Percentiles rank a stretch among this genome's conserved stretches.
Evolutionary conservation across 2,113 vertebrate species (phyloP).

Genomic region (Grallaria varia): DNA sequence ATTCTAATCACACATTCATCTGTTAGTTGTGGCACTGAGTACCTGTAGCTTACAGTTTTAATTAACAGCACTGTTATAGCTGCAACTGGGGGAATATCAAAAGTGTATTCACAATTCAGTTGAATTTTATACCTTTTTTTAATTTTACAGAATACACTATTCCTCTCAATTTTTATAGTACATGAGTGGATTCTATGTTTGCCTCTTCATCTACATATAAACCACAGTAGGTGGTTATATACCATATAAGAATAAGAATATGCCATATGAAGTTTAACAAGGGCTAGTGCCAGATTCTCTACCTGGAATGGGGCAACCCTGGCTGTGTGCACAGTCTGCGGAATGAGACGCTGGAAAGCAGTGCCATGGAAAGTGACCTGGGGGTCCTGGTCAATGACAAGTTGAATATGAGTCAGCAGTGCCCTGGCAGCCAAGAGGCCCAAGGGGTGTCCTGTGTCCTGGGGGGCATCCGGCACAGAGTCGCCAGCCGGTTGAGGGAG

Average conservation of each 20-base stretch:
- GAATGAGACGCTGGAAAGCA: background rate
- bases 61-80: constrained; percentile 6
- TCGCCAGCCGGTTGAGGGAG: fast-evolving
- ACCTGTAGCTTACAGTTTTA: constrained; percentile 41
- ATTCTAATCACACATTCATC: constrained; percentile 50
- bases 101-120: background rate
- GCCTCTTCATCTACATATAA: background rate
- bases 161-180: background rate
- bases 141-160: background rate
- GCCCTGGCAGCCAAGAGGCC: background rate
- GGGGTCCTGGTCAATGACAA: fast-evolving
- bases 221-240: background rate
- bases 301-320: background rate
- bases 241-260: background rate
- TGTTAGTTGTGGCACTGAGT: background rate
- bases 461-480: background rate
- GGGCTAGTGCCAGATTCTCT: background rate
- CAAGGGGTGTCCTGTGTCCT: fast-evolving
- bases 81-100: constrained; percentile 28
- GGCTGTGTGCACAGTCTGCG: background rate
- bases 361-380: no score
- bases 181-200: background rate
- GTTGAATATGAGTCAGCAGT: background rate
- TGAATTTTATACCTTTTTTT: background rate
- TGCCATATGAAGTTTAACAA: background rate